Conservation (phyloP, 2,113 vertebrate genomes). For the Lynx canadensis region DNA sequence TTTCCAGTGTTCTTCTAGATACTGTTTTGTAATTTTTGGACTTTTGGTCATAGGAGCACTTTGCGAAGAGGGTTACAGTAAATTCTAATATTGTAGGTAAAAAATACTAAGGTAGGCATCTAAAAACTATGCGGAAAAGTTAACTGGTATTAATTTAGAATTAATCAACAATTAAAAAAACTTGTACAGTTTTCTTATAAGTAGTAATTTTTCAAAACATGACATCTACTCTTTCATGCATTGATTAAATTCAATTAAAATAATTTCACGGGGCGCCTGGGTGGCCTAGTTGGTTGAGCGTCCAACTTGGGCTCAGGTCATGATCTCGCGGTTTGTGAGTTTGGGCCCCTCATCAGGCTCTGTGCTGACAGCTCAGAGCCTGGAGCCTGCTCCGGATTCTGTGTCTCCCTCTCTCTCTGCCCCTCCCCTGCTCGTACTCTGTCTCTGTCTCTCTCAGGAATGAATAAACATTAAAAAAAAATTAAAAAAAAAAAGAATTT, state of each 20-base stretch:
- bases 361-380: too few species aligned
- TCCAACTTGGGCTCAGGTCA: too few species aligned
- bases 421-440: too few species aligned
- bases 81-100: conserved; percentile 15
- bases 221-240: neutral
- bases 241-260: too few species aligned
- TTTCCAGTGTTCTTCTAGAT: neutral
- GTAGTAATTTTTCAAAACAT: neutral
- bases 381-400: too few species aligned
- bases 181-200: neutral
- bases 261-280: neutral
- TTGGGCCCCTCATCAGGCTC: too few species aligned
- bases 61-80: conserved; percentile 21
- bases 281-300: too few species aligned
- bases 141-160: neutral
- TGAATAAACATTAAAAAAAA: too few species aligned
- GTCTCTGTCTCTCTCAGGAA: too few species aligned
- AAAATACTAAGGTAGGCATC: neutral
- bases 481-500: neutral
- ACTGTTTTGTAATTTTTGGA: neutral
- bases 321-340: too few species aligned
- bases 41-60: neutral
- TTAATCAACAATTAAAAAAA: neutral
- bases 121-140: neutral
- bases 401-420: too few species aligned